phyloP scores from a whole-genome alignment of 2,113 vertebrate species.

The Eulemur macaco region DNA sequence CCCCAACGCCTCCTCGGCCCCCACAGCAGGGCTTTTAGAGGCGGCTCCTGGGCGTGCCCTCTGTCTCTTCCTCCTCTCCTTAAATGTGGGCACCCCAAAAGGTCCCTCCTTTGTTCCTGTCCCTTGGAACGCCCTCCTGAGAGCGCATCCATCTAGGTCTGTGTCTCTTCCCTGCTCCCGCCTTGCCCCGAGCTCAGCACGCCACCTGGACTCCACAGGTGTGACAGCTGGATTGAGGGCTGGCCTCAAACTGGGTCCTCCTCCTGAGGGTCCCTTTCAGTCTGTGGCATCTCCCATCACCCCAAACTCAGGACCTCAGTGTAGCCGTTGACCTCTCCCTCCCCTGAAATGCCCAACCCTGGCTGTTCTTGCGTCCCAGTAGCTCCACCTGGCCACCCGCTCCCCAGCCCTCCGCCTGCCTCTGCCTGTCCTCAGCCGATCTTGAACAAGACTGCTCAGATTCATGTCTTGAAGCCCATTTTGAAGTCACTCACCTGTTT shows the following conservation, averaged over 20 bases:
- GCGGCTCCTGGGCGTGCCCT: background rate
- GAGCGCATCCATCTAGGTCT: background rate
- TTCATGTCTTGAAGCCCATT: background rate
- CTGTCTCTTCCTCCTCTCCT: background rate
- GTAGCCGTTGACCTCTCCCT: background rate
- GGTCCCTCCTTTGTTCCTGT: background rate
- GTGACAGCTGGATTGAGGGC: background rate
- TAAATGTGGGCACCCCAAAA: background rate
- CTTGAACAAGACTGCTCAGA: background rate
- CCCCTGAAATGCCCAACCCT: background rate
- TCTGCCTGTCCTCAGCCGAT: background rate
- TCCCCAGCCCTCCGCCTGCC: background rate
- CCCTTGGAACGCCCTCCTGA: background rate
- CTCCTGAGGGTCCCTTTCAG: background rate
- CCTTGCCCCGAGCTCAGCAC: background rate
- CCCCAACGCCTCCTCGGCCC: accelerated
- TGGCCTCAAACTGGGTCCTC: too few species aligned
- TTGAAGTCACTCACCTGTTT: background rate
- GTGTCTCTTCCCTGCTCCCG: background rate
- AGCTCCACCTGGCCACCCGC: background rate
- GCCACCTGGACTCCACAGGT: background rate
- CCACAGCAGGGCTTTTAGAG: background rate
- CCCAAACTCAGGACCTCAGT: background rate
- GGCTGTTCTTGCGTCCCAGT: background rate
- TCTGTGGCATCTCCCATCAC: background rate